Percentiles rank a stretch among this genome's conserved stretches.
These are phyloP conservation scores for Chrysopa pallens DNA, from an alignment of 1,140 invertebrate species.

Conservation along the genomic window DNA sequence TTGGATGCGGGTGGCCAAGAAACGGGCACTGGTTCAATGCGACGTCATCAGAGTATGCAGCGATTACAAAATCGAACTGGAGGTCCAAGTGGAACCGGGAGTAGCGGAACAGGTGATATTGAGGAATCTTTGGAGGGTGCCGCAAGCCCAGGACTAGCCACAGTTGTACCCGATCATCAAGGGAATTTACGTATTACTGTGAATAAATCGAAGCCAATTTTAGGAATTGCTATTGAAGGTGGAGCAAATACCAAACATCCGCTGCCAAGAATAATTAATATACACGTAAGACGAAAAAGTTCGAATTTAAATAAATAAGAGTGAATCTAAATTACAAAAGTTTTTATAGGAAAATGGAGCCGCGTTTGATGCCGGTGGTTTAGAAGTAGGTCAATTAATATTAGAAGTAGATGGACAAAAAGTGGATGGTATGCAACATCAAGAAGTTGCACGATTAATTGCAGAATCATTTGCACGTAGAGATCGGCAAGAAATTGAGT, in stretches of 20 bases:
- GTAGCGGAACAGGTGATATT: conserved; percentile 22
- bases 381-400: conserved; percentile 87
- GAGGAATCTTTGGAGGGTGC: conserved; percentile 33
- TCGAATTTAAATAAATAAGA: not conserved
- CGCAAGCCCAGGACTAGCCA: conserved; percentile 25
- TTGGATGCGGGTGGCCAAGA: conserved; percentile 37
- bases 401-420: conserved; percentile 79
- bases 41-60: conserved; percentile 48
- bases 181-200: conserved; percentile 71
- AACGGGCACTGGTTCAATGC: conserved; percentile 26
- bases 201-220: conserved; percentile 80
- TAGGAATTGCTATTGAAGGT: conserved; percentile 93
- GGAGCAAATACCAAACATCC: conserved; percentile 88
- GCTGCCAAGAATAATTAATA: conserved; percentile 86
- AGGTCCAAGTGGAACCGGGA: conserved; percentile 29
- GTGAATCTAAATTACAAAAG: not conserved
- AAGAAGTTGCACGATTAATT: conserved; percentile 71
- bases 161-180: conserved; percentile 64
- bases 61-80: conserved; percentile 27
- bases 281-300: conserved; percentile 54
- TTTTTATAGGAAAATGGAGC: conserved; percentile 73
- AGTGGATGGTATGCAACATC: conserved; percentile 61
- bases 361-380: conserved; percentile 74
- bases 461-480: conserved; percentile 75
- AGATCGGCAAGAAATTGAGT: conserved; percentile 72